Evolutionary conservation across 2,113 vertebrate genomes (phyloP).

Genomic region (Amazona vittata): DNA sequence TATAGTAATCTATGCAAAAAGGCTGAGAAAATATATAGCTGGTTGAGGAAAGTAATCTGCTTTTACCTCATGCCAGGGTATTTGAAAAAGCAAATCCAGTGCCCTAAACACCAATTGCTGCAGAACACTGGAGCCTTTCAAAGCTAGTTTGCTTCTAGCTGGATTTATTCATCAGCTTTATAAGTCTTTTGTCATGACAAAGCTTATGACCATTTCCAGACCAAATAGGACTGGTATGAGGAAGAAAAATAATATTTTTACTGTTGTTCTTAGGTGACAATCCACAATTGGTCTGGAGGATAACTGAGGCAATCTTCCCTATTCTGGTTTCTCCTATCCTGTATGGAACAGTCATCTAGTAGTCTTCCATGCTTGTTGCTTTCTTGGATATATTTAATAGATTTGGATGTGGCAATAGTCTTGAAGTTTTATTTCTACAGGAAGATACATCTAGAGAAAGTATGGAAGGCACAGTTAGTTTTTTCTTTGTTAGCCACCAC

Average conservation of each 20-base stretch:
- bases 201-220: background rate
- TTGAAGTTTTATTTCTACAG: background rate
- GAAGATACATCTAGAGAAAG: background rate
- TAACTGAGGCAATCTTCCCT: background rate
- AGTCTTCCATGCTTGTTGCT: background rate
- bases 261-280: background rate
- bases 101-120: background rate
- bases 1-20: background rate
- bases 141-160: background rate
- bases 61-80: background rate
- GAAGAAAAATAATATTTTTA: slow-evolving; percentile 6
- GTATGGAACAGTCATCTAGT: background rate
- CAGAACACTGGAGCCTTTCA: background rate
- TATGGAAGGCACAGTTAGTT: background rate
- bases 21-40: background rate
- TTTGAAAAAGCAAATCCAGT: slow-evolving; percentile 5
- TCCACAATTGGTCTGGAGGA: background rate
- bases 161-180: slow-evolving; percentile 24
- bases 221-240: background rate
- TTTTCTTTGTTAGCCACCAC: background rate
- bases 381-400: background rate
- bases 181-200: background rate
- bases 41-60: background rate
- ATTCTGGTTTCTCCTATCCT: background rate
- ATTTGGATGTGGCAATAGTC: background rate